Base-by-base conservation (phyloP, 2,888 invertebrate genomes). In the Nasonia oneida region DNA sequence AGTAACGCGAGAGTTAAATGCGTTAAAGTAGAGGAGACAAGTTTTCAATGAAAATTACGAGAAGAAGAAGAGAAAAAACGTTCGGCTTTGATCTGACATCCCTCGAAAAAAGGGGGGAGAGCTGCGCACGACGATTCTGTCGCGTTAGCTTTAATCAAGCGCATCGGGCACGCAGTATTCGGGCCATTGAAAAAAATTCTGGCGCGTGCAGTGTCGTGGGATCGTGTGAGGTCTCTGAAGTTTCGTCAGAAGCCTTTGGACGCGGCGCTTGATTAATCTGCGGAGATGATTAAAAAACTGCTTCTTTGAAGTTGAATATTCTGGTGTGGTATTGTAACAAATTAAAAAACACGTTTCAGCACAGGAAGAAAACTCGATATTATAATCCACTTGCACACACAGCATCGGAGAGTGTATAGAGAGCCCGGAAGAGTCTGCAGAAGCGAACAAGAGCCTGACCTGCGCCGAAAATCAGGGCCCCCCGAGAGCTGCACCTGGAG, bases 91-190 rank as follows among this genome's bases (percentile, higher is more conserved):
- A 37, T 12, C 70, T 29, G 42, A 29, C 42, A 33, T 64, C n/a
- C n/a, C 53, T 10, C 47, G 1, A 23, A 61, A 10, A 61, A n/a
- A 64, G 18, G 47, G 61, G 42, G 53, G 29, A 57, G 53, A 39
- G 47, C 2, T 18, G 14, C 61, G 23, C 61, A 14, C n/a, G 73
- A 15, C n/a, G 39, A 83, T 79, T 83, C 61, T 15, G 23, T 12
- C 78, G 83, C 73, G 33, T 83, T 78, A 73, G 23, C 73, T 71
- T 73, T 78, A 83, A 83, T 83, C 83, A 78, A 83, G 83, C 73
- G 83, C 71, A 73, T 83, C 39, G 61, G 18, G 37, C 29, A 29
- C 29, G 29, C 76, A 29, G 57, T 42, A 77, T 71, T 70, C 82
- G 67, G 39, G 71, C 50, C 42, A 74, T 73, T 73, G 76, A 23